Evolutionary conservation across 1,140 invertebrate genomes (phyloP), one percentile per base, ranked within the genome.

Genomic region (Nilaparvata lugens): DNA sequence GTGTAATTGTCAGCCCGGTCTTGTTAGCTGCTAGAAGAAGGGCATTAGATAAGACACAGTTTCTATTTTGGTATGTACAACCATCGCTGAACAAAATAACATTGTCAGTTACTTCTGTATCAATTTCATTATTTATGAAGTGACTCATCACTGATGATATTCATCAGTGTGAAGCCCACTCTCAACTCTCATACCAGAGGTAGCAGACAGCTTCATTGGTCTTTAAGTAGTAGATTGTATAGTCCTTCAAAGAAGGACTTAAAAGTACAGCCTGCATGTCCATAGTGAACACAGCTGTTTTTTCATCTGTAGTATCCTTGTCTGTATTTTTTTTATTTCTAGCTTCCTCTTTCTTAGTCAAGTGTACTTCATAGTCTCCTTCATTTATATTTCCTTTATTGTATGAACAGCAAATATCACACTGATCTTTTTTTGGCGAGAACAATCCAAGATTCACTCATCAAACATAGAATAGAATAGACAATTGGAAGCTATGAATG

Each of bases 31-130:
- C 60, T 21, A 38, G 14, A n/a, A 58, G 16, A 23, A 67, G 53
- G 14, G 67, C 62, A 63, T 67, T 69, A 14, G 67, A 61, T 16
- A 70, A 23, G 5, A 66, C 60, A n/a, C 60, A 23, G 53, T 70
- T 70, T 31, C 69, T 35, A 11, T 35, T 35, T 9, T 35, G 31
- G 31, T 35, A 35, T 11, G 31, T 35, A 11, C 31, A 35, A 35
- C 31, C 31, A 35, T 35, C 31, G 25, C 63, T 64, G 48, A 57
- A 70, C 25, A 69, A 60, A 16, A 69, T 64, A 52, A 64, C 31
- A 35, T 35, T 55, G 18, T 53, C 18, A 14, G 4, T 18, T 14
- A 1, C 28, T 9, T 23, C 42, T 52, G 60, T 38, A n/a, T 60
- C 24, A 31, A 60, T 31, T 24, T 60, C 23, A 40, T 35, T 45